phyloP scores from a whole-genome alignment of 1,140 invertebrate species.

The Zelostemma sp. region DNA sequence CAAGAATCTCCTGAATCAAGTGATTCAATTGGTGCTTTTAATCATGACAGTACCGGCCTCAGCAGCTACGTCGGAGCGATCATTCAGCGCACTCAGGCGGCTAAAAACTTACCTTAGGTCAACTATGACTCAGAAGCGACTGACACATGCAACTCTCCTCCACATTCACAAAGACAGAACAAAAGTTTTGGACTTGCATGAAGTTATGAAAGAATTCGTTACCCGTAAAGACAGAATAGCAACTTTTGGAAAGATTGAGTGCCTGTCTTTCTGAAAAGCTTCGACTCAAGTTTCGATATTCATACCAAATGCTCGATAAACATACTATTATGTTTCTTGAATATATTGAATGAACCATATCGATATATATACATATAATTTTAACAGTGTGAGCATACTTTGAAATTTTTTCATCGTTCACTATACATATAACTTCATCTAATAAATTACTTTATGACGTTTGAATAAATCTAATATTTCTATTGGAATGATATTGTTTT shows the following conservation, averaged over 20 bases:
- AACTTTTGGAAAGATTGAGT: neutral
- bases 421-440: no score
- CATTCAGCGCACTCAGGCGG: neutral
- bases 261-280: no score
- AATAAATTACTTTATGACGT: no score
- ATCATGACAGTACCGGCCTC: conserved; percentile 1
- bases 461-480: no score
- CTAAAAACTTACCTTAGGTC: neutral
- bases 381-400: no score
- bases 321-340: no score
- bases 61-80: neutral
- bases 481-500: no score
- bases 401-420: no score
- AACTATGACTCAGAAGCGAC: neutral
- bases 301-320: no score
- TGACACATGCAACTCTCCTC: neutral
- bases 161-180: neutral
- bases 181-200: neutral
- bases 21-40: neutral
- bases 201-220: conserved; percentile 5
- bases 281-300: no score
- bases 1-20: neutral
- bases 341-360: no score
- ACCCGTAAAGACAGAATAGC: neutral
- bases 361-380: no score